Evolutionary conservation across 2,113 vertebrate genomes (phyloP).

Genomic region (Cottus gobio): DNA sequence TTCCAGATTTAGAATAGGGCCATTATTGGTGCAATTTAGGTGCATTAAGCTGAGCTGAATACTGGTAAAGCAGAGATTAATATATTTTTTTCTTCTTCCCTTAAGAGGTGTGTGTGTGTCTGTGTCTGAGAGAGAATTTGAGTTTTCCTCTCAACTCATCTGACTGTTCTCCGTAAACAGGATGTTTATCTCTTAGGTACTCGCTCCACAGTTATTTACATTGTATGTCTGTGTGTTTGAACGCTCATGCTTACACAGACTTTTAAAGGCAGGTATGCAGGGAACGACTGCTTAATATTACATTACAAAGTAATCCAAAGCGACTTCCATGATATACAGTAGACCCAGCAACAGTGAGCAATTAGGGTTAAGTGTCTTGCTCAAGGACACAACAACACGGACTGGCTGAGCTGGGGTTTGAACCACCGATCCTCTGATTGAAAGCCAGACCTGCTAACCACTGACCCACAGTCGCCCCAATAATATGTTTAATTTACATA

Average conservation of each 20-base stretch:
- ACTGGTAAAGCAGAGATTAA: conserved; percentile 35
- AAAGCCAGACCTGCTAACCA: too few species aligned
- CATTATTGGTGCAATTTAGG: conserved; percentile 74
- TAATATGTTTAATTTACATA: too few species aligned
- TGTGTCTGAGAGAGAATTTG: not conserved
- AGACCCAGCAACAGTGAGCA: too few species aligned
- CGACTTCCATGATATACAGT: too few species aligned
- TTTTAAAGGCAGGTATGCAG: conserved; percentile 17
- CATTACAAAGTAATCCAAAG: too few species aligned
- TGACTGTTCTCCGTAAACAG: conserved; percentile 54
- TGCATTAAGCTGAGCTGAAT: conserved; percentile 57
- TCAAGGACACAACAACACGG: too few species aligned
- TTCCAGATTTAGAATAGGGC: conserved; percentile 54
- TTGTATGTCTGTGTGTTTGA: conserved; percentile 1
- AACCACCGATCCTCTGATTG: too few species aligned
- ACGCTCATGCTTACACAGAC: not conserved
- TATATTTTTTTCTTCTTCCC: conserved; percentile 10
- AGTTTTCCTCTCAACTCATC: conserved; percentile 22
- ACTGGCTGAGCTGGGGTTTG: too few species aligned
- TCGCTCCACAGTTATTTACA: conserved; percentile 17
- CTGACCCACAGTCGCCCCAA: too few species aligned
- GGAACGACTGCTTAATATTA: conserved; percentile 27
- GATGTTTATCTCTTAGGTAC: conserved; percentile 37
- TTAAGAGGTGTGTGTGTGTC: too few species aligned
- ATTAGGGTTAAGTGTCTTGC: too few species aligned